phyloP scores from a whole-genome alignment of 2,797 vertebrate genomes.

The Lutjanus argentimaculatus region DNA sequence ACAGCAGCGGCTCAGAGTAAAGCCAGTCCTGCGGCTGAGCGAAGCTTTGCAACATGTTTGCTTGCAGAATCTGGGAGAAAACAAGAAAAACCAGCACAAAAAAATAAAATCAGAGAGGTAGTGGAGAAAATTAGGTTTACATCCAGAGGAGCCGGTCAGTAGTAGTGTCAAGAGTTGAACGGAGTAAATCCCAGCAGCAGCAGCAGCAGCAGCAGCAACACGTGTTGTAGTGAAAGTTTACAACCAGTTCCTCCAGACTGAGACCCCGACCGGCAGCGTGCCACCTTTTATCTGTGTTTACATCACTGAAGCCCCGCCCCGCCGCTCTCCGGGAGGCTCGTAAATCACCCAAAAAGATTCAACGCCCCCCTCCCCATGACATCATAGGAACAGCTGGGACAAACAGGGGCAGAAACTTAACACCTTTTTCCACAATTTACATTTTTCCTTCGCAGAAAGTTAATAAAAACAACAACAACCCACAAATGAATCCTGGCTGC shows the following conservation, averaged over 20 bases:
- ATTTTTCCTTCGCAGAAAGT: constrained; percentile 33
- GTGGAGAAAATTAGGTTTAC: not conserved
- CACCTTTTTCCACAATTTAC: constrained; percentile 39
- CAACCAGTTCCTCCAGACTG: constrained; percentile 47
- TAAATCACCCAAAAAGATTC: constrained; percentile 9
- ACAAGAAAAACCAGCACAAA: not conserved
- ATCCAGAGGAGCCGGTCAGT: constrained; percentile 37
- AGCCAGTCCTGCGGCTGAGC: constrained; percentile 85
- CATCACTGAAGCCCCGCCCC: constrained; percentile 70
- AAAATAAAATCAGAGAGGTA: constrained; percentile 24
- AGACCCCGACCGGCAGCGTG: constrained; percentile 7
- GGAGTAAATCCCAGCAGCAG: constrained; percentile 23
- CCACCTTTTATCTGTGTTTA: constrained; percentile 82
- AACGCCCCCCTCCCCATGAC: constrained; percentile 59
- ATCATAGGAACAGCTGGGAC: constrained; percentile 76
- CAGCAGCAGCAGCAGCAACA: constrained; percentile 23
- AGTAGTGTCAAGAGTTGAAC: not conserved
- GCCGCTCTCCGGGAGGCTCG: not conserved
- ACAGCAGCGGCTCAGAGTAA: constrained; percentile 84
- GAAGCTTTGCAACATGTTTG: constrained; percentile 85
- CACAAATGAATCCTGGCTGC: not conserved
- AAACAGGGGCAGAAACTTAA: constrained; percentile 37
- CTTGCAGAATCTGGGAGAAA: constrained; percentile 50
- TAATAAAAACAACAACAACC: not conserved
- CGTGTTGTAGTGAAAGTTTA: constrained; percentile 65